Base-by-base conservation (phyloP, 2,888 invertebrate genomes). In the Metopia argyrocephala region DNA sequence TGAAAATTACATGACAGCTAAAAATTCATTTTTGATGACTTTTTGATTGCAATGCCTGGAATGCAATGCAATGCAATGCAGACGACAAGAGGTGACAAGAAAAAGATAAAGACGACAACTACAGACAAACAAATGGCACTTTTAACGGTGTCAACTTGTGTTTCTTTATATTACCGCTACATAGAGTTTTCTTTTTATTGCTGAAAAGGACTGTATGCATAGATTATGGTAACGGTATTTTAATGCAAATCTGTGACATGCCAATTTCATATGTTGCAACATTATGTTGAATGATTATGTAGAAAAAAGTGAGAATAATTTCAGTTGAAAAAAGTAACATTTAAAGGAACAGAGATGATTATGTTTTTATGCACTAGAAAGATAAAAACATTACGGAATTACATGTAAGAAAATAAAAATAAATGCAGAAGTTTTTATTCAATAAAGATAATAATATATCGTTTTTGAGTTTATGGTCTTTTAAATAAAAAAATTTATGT, bases 11-110 rank as follows among this genome's bases (percentile, higher is more conserved):
- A 81, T 81, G 80, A 69, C 81, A 81, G 81, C 69, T 69, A 78
- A 81, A 82, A 83, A 83, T 84, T 83, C 81, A 84, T 82, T 83
- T 83, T 84, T 84, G 84, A 84, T 84, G 84, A 76, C 82, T 83
- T 84, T 84, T 83, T 84, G 84, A 84, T 84, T 82, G 83, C 79
- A 75, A 64, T 76, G 78, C 65, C 15, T 38, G 38, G 38, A 0
- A 38, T 38, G 38, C 38, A 15, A 12, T 12, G 12, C 38, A 38
- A 38, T 15, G 9, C 38, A 9, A 3, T 38, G 15, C 38, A 38
- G 3, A 38, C 38, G 38, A 9, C 38, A 15, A 38, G 38, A 38
- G 38, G 15, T 15, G 12, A 12, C 38, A 38, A 38, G 15, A 9
- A 38, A 12, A 38, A 15, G 1, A 38, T 15, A 15, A 15, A 38